phyloP scores from a whole-genome alignment of 1,140 invertebrate genomes.

The Ooceraea biroi region DNA sequence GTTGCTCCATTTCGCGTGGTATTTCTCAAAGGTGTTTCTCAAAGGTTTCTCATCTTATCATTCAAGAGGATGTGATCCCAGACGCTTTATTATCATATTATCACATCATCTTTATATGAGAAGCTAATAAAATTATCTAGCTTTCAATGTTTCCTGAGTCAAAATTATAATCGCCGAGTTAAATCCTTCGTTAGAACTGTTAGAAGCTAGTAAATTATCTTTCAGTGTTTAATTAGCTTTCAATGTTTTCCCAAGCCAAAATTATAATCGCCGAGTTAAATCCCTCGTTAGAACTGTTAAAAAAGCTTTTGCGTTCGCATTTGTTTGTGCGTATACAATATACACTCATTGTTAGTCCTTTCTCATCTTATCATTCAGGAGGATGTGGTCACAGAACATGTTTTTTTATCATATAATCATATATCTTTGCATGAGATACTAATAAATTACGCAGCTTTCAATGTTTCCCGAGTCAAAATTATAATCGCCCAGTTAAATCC shows the following conservation, averaged over 20 bases:
- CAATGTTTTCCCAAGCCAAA: too few relatives aligned
- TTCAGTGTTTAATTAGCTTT: too few relatives aligned
- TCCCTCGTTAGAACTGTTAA: too few relatives aligned
- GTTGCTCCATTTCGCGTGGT: constrained; percentile 28
- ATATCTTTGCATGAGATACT: constrained; percentile 8
- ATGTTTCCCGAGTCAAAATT: constrained; percentile 23
- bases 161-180: constrained; percentile 27
- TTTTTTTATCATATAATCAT: too few relatives aligned
- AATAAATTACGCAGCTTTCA: constrained; percentile 24
- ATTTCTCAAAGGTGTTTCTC: constrained; percentile 6
- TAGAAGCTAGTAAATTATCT: too few relatives aligned
- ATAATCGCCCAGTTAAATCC: constrained; percentile 19
- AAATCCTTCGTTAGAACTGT: constrained; percentile 36
- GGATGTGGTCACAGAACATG: not conserved
- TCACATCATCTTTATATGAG: not conserved
- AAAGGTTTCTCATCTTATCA: not conserved
- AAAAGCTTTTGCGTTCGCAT: too few relatives aligned
- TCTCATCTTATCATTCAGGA: not conserved
- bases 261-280: too few relatives aligned
- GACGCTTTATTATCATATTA: not conserved
- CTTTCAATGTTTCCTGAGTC: not conserved
- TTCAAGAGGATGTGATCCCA: not conserved
- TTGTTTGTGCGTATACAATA: too few relatives aligned
- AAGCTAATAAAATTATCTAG: constrained; percentile 32
- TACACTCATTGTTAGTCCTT: too few relatives aligned